These are phyloP conservation scores for Mormyrus lacerda DNA, from an alignment of 2,113 vertebrate species.

Conservation along the genomic window DNA sequence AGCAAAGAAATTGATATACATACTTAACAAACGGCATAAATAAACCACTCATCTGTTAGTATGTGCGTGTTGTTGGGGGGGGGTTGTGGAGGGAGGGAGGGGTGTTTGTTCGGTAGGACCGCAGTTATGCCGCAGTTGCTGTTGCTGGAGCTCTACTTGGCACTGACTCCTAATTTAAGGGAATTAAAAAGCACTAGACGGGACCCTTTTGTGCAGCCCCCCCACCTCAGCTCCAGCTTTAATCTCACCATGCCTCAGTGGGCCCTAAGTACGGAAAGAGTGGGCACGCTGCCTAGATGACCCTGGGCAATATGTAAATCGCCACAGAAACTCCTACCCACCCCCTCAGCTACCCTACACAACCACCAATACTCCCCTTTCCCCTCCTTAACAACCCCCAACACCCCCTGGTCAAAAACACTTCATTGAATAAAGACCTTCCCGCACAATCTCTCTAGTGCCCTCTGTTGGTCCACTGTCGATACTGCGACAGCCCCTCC, in stretches of 20 bases:
- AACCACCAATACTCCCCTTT: conserved; percentile 5
- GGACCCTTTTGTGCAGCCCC: conserved; percentile 45
- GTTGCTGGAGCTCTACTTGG: conserved; percentile 42
- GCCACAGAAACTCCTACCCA: conserved; percentile 26
- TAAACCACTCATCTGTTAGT: neutral
- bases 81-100: conserved; percentile 3
- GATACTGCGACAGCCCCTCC: neutral
- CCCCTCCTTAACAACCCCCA: neutral
- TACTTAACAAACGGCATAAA: neutral
- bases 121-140: conserved; percentile 39
- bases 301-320: conserved; percentile 52
- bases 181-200: conserved; percentile 55
- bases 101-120: conserved; percentile 34
- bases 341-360: neutral
- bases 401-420: conserved; percentile 10
- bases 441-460: conserved; percentile 11
- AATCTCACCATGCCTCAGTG: conserved; percentile 44
- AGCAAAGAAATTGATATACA: neutral
- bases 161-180: conserved; percentile 47
- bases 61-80: neutral
- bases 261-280: conserved; percentile 41
- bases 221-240: conserved; percentile 39
- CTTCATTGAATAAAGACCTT: neutral
- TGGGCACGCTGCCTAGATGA: conserved; percentile 51
- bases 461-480: conserved; percentile 11